Evolutionary conservation across 2,888 invertebrate genomes (phyloP).

Genomic region (Lumbricus terrestris): DNA sequence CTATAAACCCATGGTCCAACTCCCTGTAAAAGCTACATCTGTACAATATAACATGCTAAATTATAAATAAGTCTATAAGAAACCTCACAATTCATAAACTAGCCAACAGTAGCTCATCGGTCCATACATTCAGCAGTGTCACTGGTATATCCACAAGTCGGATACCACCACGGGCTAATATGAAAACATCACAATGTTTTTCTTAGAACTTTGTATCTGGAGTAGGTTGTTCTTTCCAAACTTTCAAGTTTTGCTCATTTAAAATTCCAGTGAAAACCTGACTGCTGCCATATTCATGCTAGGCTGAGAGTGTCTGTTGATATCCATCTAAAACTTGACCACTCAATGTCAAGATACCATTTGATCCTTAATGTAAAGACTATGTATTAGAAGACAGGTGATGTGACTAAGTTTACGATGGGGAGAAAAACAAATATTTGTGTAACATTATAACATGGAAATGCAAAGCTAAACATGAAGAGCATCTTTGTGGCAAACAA

Average conservation of each 20-base stretch:
- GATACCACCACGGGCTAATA: background rate
- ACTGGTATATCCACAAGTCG: background rate
- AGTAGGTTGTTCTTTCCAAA: background rate
- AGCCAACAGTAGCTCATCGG: too few species aligned
- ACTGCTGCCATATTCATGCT: background rate
- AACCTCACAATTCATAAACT: too few species aligned
- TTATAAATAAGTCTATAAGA: too few species aligned
- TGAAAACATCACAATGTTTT: background rate
- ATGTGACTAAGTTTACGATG: background rate
- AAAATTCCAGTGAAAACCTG: background rate
- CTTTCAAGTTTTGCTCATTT: background rate
- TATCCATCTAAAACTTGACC: background rate
- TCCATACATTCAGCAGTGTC: background rate
- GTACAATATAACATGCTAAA: too few species aligned
- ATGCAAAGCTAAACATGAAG: background rate
- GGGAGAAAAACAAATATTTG: background rate
- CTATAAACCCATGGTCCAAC: too few species aligned
- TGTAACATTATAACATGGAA: background rate
- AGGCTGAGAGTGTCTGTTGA: background rate
- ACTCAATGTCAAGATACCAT: background rate
- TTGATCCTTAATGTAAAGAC: background rate
- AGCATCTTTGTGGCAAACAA: too few species aligned
- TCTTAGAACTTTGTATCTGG: background rate
- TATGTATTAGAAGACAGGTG: background rate
- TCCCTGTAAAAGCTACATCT: too few species aligned